These are phyloP conservation scores for Scotopteryx bipunctaria DNA, from an alignment of 2,888 invertebrate genomes.

Conservation along the genomic window DNA sequence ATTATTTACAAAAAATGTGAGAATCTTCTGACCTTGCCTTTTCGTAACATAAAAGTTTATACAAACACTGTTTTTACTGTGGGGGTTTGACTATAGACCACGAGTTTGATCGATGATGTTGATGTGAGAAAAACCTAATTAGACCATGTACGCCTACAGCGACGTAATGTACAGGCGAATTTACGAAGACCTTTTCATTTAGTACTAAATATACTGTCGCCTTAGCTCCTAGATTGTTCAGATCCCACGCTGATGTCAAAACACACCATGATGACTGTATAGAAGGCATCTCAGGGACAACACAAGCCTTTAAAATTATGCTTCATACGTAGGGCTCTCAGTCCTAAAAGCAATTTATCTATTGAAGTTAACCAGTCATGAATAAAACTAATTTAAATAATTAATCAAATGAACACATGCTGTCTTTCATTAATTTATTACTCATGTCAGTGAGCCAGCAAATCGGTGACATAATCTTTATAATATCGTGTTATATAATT, in stretches of 20 bases:
- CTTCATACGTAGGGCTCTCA: not conserved
- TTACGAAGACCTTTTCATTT: too few relatives aligned
- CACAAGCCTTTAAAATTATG: not conserved
- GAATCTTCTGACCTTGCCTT: slow-evolving; percentile 24
- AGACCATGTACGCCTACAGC: not conserved
- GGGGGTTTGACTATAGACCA: not conserved
- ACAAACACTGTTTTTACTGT: not conserved
- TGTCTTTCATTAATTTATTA: slow-evolving; percentile 4
- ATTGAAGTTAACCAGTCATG: not conserved
- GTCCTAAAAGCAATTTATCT: not conserved
- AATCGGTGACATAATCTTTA: slow-evolving; percentile 29
- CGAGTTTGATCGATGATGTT: slow-evolving; percentile 19
- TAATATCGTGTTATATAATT: slow-evolving; percentile 26
- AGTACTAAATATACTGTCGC: too few relatives aligned
- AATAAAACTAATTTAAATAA: not conserved
- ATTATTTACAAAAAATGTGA: slow-evolving; percentile 26
- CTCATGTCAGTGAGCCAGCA: not conserved
- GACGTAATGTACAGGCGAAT: not conserved
- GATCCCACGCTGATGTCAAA: slow-evolving; percentile 28
- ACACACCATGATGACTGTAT: not conserved
- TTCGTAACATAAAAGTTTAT: slow-evolving; percentile 7
- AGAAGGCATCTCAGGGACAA: not conserved
- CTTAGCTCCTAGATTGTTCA: not conserved
- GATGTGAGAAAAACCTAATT: slow-evolving; percentile 10
- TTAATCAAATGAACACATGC: not conserved